Evolutionary conservation across 2,113 vertebrate genomes (phyloP), one percentile per base, ranked within the genome.

Genomic region (Ascaphus truei): DNA sequence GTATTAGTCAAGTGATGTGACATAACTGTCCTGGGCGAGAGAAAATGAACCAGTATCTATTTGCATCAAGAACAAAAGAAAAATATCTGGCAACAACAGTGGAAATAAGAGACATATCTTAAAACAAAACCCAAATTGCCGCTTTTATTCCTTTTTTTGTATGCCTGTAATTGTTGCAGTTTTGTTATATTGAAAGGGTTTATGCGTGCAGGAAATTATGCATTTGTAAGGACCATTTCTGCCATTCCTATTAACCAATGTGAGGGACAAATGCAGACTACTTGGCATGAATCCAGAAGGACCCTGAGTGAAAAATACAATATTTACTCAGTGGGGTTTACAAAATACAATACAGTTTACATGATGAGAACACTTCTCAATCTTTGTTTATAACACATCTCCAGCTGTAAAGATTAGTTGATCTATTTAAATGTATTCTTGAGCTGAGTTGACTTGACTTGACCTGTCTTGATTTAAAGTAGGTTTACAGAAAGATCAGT

Each of bases 1-100:
- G 74, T 89, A 83, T 91, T 86, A 85, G 87, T 88, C 87, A 88
- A 83, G 84, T 79, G 82, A 89, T 85, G 83, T 88, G 90, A 88
- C 87, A 89, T 82, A 83, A 83, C 84, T 77, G 73, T 89, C 86
- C 85, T 39, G 78, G 71, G 61, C 79, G 66, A 85, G 77, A 82
- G 80, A 83, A 84, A 77, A 88, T 81, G 81, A 90, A 85, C 84
- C 82, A 80, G 52, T 89, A 86, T 85, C 86, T 86, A 80, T 90
- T 88, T 88, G 80, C 81, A 83, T 81, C 68, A 73, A 83, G 85
- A 90, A 90, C 88, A 90, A 91, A 90, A 86, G 86, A 80, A 80
- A 82, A 87, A 80, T 75, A 69, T 58, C 67, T 79, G 59, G 15
- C 33, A 62, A 36, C 59, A 60, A 76, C 65, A 51, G 6, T 30